Evolutionary conservation across 2,888 invertebrate species (phyloP).

Genomic region (Dendrolimus houi): DNA sequence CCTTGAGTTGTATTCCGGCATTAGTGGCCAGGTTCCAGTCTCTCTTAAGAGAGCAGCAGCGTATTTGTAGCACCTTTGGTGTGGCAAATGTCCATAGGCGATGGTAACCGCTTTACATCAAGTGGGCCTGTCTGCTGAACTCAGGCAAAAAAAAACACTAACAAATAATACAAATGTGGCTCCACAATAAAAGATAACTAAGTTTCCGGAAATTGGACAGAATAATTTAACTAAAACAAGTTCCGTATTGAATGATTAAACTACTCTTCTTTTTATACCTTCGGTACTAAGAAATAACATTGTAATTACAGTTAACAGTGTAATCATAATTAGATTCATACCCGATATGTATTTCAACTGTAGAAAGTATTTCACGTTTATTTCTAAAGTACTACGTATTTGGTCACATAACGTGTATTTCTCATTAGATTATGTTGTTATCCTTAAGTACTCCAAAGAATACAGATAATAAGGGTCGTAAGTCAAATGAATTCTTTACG

Average conservation of each 20-base stretch:
- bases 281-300: too few species aligned
- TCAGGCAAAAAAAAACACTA: too few species aligned
- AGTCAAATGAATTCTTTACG: neutral
- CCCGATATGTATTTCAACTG: neutral
- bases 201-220: neutral
- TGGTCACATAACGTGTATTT: neutral
- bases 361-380: neutral
- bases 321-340: neutral
- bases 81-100: too few species aligned
- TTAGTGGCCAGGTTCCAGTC: too few species aligned
- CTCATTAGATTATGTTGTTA: neutral
- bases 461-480: neutral
- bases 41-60: too few species aligned
- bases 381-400: too few species aligned
- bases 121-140: too few species aligned
- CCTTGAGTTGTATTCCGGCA: too few species aligned
- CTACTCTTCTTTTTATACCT: neutral
- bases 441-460: neutral
- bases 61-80: too few species aligned
- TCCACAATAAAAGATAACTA: too few species aligned
- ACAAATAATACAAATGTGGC: too few species aligned
- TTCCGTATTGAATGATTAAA: neutral
- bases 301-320: neutral
- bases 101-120: too few species aligned
- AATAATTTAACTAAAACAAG: neutral